Percentiles rank a stretch among this genome's conserved stretches.
These are phyloP conservation scores for Sinocyclocheilus anshuiensis DNA, from an alignment of 2,113 vertebrate species.

Conservation along the genomic window DNA sequence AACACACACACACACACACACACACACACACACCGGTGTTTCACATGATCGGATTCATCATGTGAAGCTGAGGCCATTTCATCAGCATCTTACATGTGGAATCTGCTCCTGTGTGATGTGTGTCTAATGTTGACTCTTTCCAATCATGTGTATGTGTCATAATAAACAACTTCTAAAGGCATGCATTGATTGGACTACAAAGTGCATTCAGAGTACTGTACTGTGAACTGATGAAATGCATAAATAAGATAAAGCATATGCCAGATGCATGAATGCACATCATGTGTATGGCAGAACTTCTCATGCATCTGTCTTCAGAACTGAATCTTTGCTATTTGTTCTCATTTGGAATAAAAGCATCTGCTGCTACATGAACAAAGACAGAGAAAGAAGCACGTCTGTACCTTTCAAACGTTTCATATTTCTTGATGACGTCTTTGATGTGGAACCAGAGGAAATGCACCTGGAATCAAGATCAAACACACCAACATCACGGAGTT, in stretches of 20 bases:
- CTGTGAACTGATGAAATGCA: background rate
- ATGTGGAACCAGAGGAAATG: slow-evolving; percentile 97
- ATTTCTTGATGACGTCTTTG: slow-evolving; percentile 94
- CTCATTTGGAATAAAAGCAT: background rate
- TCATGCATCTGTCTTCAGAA: background rate
- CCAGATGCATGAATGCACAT: no score
- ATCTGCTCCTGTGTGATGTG: background rate
- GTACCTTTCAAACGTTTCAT: slow-evolving; percentile 95
- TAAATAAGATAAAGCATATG: no score
- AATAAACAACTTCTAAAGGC: no score
- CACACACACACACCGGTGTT: background rate
- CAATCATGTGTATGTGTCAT: no score
- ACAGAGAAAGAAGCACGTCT: background rate
- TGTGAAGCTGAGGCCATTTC: background rate
- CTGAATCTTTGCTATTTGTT: background rate
- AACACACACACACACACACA: slow-evolving; percentile 23
- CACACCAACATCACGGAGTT: background rate
- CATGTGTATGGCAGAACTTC: background rate
- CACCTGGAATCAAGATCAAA: slow-evolving; percentile 75
- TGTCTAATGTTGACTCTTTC: background rate
- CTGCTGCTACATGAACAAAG: background rate
- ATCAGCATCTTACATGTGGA: background rate
- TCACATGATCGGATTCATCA: background rate
- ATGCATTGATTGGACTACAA: background rate
- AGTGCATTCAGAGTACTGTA: no score